phyloP scores from a whole-genome alignment of 2,888 invertebrate genomes.

The Dugesia japonica region DNA sequence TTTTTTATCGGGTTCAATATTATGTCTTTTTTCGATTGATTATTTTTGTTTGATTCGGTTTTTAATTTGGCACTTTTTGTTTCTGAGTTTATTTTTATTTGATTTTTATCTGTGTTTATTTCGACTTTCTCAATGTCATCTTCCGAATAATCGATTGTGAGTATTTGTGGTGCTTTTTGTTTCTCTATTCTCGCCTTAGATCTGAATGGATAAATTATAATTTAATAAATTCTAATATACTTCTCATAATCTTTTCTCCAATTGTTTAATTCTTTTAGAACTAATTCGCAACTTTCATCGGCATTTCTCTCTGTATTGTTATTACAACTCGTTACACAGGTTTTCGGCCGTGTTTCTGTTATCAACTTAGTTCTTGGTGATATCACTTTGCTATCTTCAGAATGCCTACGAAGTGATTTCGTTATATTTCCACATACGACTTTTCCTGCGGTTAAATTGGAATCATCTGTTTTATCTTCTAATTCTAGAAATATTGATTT shows the following conservation, averaged over 20 bases:
- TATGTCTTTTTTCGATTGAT: neutral
- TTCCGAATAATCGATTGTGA: neutral
- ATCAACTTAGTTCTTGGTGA: neutral
- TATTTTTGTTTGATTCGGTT: neutral
- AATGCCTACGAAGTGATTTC: constrained; percentile 41
- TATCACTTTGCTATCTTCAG: neutral
- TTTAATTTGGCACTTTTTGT: neutral
- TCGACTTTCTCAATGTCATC: neutral
- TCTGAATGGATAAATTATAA: neutral
- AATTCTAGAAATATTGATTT: constrained; percentile 6
- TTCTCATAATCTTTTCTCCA: neutral
- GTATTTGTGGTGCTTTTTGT: neutral
- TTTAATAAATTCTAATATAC: neutral
- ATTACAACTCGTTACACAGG: neutral
- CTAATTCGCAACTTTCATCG: neutral
- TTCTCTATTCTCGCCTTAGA: neutral
- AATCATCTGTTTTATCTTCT: constrained; percentile 35
- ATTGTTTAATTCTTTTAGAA: neutral
- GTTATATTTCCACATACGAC: constrained; percentile 47
- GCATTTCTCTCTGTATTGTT: neutral
- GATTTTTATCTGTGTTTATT: neutral
- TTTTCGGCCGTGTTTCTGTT: neutral
- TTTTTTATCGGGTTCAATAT: neutral
- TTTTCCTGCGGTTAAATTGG: constrained; percentile 43
- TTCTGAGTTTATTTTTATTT: neutral